Base-by-base conservation (phyloP, 1,140 invertebrate genomes). In the Dufourea novaeangliae region DNA sequence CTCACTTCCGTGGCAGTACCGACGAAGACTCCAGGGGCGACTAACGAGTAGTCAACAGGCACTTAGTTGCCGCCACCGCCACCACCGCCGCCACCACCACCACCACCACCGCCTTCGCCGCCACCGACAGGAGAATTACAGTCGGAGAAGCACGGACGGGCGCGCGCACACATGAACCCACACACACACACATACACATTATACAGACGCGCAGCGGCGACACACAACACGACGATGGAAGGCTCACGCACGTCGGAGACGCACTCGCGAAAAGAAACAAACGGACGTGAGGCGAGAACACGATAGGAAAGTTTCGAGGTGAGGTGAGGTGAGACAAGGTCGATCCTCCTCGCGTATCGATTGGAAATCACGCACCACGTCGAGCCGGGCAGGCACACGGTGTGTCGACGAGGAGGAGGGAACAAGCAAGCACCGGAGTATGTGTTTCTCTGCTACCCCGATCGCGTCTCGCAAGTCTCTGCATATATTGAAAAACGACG, bases 321-420 rank as follows among this genome's bases (percentile, higher is more conserved):
- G 44, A 54, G 39, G 25, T 32, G 59, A 75, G 54, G 64, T 61
- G 71, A 81, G 69, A 50, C 44, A 78, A 79, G 67, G 54, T 70
- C 57, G 63, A 73, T 34, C 57, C 44, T 34, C 57, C 44, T 44
- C 27, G 52, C 63, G 62, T 46, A 72, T 69, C 63, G 73, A 85
- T 85, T 39, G 63, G 63, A 77, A 79, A 85, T 84, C 68, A 61
- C 54, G 74, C 66, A 67, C 72, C 61, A 32, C 34, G 17, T 17
- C n/a, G 56, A 32, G 37, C 61, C 54, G 56, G 20, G 25, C 27
- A 37, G 1, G 11, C 14, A 11, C 1, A 34, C 61, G 52, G 67
- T 70, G 44, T n/a, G n/a, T n/a, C n/a, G n/a, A n/a, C n/a, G n/a
- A n/a, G n/a, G n/a, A n/a, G n/a, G n/a, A n/a, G n/a, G n/a, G 20